Percentiles rank a stretch among this genome's conserved stretches.
Conservation (phyloP, 64 coral and sea anemone species). For the Montipora sp. region DNA sequence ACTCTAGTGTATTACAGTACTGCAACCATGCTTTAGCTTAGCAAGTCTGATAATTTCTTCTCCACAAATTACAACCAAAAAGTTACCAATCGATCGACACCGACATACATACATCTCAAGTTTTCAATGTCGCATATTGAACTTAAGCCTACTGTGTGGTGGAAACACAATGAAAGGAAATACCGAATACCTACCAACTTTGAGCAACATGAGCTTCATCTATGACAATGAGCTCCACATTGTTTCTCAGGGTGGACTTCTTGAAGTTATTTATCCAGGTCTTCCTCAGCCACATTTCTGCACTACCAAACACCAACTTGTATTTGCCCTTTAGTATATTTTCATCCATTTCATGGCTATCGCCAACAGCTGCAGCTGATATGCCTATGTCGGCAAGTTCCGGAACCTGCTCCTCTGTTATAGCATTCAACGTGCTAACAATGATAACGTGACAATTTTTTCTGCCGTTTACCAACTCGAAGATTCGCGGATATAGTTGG, state of each 20-base stretch:
- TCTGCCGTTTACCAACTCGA: not conserved
- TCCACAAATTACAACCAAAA: conserved; percentile 13
- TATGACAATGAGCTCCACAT: conserved; percentile 6
- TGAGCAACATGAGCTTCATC: conserved; percentile 7
- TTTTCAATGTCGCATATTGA: conserved; percentile 13
- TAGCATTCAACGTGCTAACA: not conserved
- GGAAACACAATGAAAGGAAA: not conserved
- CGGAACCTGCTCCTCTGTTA: not conserved
- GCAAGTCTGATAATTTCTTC: not conserved
- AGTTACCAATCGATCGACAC: not conserved
- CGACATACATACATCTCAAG: conserved; percentile 1
- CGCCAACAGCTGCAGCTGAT: conserved; percentile 6
- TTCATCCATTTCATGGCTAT: not conserved
- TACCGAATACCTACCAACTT: conserved; percentile 7
- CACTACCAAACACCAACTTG: too few species aligned
- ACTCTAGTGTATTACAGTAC: conserved; percentile 8
- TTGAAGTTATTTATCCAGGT: too few species aligned
- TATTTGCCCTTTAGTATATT: not conserved
- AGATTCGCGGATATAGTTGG: conserved; percentile 7
- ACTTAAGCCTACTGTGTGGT: conserved; percentile 7
- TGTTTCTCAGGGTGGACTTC: too few species aligned
- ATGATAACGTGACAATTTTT: conserved; percentile 14
- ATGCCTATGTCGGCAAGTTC: conserved; percentile 11
- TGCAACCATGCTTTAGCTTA: conserved; percentile 8
- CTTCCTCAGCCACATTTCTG: too few species aligned